A percentile compares a stretch with the other conserved stretches of the same genome.
Conservation (phyloP, 2,888 invertebrate genomes). For the Willowsia nigromaculata region DNA sequence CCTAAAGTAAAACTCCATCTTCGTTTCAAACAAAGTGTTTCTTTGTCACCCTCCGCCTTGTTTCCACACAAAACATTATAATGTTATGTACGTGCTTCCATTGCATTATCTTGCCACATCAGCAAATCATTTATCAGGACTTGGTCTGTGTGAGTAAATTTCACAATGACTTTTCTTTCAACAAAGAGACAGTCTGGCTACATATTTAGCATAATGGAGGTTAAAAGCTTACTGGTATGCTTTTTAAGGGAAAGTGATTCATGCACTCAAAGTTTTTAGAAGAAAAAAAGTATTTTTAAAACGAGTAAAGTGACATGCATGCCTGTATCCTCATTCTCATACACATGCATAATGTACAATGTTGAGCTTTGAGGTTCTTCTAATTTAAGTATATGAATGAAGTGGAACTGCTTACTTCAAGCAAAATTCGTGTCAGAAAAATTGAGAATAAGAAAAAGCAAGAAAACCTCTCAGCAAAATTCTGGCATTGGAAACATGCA, state of each 20-base stretch:
- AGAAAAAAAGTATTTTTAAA: constrained; percentile 30
- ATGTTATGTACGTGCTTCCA: not conserved
- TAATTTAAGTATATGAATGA: constrained; percentile 37
- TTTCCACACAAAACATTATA: not conserved
- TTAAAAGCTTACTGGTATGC: constrained; percentile 48
- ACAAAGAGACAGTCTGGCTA: not conserved
- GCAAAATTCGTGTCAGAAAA: constrained; percentile 57
- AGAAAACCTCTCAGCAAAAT: not conserved
- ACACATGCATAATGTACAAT: not conserved
- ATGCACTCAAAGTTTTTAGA: constrained; percentile 48
- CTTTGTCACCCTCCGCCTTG: not conserved
- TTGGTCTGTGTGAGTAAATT: constrained; percentile 3
- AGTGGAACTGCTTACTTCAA: constrained; percentile 38
- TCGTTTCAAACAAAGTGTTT: not conserved
- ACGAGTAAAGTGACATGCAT: constrained; percentile 22
- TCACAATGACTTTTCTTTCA: constrained; percentile 8
- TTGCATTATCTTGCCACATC: constrained; percentile 14
- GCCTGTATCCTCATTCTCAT: not conserved
- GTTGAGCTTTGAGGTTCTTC: not conserved
- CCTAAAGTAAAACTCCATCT: not conserved
- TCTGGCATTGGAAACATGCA: not conserved
- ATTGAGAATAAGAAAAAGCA: constrained; percentile 14
- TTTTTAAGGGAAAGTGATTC: constrained; percentile 64
- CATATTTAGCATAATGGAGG: constrained; percentile 55
- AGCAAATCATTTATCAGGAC: constrained; percentile 30